Evolutionary conservation across 2,113 vertebrate genomes (phyloP).

Genomic region (Elephantulus edwardii): DNA sequence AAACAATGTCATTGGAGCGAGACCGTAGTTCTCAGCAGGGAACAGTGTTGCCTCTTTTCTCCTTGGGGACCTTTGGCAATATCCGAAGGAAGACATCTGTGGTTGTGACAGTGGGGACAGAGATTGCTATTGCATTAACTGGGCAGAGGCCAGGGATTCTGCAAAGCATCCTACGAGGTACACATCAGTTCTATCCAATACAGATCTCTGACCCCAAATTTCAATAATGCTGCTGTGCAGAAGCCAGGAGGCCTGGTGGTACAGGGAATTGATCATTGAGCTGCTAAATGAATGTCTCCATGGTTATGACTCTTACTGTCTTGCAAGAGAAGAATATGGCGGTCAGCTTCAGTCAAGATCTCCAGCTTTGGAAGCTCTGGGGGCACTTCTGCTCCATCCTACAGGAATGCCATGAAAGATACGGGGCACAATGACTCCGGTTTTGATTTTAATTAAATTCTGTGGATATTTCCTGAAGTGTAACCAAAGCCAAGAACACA

Average conservation of each 20-base stretch:
- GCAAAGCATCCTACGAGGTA: fast-evolving
- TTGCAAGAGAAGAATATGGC: no score
- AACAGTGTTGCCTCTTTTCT: background rate
- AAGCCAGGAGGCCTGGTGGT: no score
- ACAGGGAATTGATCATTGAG: no score
- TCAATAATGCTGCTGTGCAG: background rate
- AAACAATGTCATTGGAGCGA: slow-evolving; percentile 64
- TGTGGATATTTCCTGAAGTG: no score
- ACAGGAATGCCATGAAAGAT: no score
- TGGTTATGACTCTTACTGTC: no score
- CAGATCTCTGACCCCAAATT: background rate
- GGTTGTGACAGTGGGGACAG: background rate
- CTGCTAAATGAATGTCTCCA: no score
- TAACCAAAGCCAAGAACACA: slow-evolving; percentile 64
- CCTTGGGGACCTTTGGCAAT: background rate
- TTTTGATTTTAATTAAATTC: no score
- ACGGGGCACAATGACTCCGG: no score
- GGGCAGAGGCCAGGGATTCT: background rate
- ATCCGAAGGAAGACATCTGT: background rate
- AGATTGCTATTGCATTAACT: background rate
- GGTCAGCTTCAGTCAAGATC: no score
- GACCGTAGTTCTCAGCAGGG: background rate
- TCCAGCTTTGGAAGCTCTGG: no score
- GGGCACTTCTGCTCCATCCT: no score
- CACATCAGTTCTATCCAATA: background rate